phyloP scores from a whole-genome alignment of 2,888 invertebrate genomes.

The Tanytarsus gracilentus region DNA sequence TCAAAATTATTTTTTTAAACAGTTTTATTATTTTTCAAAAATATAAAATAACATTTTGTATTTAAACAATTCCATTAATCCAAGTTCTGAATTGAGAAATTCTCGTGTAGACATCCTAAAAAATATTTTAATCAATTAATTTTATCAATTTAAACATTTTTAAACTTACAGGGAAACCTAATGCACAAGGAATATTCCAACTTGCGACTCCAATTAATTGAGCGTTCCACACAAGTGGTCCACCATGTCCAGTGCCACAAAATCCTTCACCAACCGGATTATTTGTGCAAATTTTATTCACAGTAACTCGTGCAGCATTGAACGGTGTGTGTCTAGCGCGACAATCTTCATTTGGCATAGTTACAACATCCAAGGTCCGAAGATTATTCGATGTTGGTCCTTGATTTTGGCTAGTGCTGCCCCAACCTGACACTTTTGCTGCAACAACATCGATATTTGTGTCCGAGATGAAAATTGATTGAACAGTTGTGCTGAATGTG shows the following conservation, averaged over 20 bases:
- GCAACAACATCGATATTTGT: background rate
- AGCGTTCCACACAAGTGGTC: background rate
- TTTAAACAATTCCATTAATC: too few relatives aligned
- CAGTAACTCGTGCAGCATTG: background rate
- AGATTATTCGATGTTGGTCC: constrained; percentile 2
- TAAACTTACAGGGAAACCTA: background rate
- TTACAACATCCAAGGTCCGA: background rate
- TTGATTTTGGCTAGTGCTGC: background rate
- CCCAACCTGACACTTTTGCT: background rate
- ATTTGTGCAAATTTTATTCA: background rate
- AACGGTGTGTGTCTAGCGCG: background rate
- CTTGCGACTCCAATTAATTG: background rate
- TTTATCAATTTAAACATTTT: background rate
- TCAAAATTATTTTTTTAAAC: background rate
- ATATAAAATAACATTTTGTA: too few relatives aligned
- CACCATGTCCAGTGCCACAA: background rate
- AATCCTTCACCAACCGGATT: background rate
- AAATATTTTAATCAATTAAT: background rate
- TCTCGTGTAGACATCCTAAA: constrained; percentile 2
- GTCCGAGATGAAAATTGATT: background rate
- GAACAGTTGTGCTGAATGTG: background rate
- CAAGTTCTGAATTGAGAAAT: background rate
- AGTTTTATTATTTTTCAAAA: background rate
- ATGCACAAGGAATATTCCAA: background rate
- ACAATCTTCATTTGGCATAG: background rate